Base-by-base conservation (phyloP, 2,888 invertebrate species). In the Theretra japonica region DNA sequence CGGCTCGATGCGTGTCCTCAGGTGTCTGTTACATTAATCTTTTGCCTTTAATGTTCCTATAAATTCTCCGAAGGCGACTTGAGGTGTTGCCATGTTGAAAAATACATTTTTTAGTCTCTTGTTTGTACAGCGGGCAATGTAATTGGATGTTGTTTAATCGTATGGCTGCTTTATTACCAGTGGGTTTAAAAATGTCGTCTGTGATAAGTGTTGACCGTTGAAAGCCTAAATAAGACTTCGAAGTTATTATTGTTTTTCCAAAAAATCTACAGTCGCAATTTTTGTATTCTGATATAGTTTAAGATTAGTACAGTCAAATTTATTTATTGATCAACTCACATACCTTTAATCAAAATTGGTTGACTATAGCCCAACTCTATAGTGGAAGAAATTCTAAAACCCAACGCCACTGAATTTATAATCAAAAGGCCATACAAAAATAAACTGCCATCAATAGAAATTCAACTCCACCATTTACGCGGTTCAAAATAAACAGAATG, bases 1-100 rank as follows among this genome's bases (percentile, higher is more conserved):
- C 17, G 41, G 33, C 19, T 17, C 15, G 53, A 21, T 65, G 65
- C 41, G 23, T 48, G 60, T 60, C n/a, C 60, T 30, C 30, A 3
- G 65, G 48, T 65, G 65, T 65, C 62, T 5, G n/a, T 60, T 62
- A 48, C 65, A 65, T 48, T 48, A 48, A 65, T 65, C 21, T 65
- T 33, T 48, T 17, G 21, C 23, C 6, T 48, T 48, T 65, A 65
- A 48, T 65, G 41, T n/a, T n/a, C 15, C 8, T 23, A 25, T 65
- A 48, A 48, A 65, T 65, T 65, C 23, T 65, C 23, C 48, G 23
- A 23, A 65, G 41, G 48, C 4, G 23, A 41, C 23, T 15, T 23
- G 8, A 48, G 48, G 23, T 65, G 62, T 62, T 21, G 23, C 53
- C 17, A 53, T 53, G 50, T 53, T n/a, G n/a, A 53, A 53, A 53